A percentile compares a stretch with the other conserved stretches of the same genome.
Evolutionary conservation across 2,797 vertebrate genomes (phyloP).

Genomic region (Forpus xanthops): DNA sequence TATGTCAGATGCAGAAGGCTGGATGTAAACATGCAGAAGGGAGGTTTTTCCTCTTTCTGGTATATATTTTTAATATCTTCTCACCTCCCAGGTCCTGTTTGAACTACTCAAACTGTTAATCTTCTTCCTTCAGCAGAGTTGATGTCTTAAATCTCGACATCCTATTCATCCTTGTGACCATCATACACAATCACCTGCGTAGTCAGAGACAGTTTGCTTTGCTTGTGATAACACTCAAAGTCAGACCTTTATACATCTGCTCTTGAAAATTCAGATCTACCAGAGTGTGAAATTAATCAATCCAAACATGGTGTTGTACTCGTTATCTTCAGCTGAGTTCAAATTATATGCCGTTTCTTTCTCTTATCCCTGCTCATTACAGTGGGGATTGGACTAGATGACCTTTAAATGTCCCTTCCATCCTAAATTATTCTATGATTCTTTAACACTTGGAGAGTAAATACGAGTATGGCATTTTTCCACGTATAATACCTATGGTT

Average conservation of each 20-base stretch:
- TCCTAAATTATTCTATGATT: background rate
- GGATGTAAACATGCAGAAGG: background rate
- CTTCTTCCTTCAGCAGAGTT: background rate
- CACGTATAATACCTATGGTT: background rate
- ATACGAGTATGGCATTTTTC: background rate
- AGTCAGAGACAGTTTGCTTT: background rate
- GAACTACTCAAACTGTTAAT: background rate
- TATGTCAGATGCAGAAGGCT: background rate
- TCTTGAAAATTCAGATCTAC: background rate
- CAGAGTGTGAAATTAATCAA: background rate
- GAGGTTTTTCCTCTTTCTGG: background rate
- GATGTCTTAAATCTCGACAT: background rate
- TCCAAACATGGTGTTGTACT: background rate
- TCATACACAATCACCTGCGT: too few relatives aligned
- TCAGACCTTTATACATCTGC: background rate
- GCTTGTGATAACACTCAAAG: background rate
- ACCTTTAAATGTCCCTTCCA: background rate
- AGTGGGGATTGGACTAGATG: background rate
- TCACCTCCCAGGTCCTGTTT: background rate
- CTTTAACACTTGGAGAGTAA: background rate
- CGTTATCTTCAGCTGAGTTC: background rate
- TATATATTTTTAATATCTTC: background rate
- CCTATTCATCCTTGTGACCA: background rate
- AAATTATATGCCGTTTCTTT: background rate
- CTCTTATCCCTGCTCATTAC: background rate